These are phyloP conservation scores for Beaufortia kweichowensis DNA, from an alignment of 2,113 vertebrate species.

Conservation along the genomic window DNA sequence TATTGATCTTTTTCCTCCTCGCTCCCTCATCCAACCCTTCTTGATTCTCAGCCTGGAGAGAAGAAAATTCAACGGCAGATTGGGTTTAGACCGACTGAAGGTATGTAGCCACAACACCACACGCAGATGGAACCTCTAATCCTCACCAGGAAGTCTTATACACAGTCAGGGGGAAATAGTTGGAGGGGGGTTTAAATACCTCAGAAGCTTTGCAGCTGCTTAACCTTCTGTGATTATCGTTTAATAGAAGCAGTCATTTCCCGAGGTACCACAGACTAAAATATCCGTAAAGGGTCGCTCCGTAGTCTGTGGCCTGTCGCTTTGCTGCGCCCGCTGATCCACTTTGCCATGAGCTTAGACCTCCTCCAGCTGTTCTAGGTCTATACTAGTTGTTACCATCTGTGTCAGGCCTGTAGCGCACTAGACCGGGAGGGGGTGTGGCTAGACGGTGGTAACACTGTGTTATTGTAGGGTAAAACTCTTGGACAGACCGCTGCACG, in stretches of 20 bases:
- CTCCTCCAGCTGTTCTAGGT: slow-evolving; percentile 35
- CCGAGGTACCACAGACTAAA: slow-evolving; percentile 21
- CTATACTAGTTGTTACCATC: slow-evolving; percentile 22
- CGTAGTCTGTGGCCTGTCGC: slow-evolving; percentile 4
- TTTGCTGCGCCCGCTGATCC: slow-evolving; percentile 12
- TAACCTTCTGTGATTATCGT: slow-evolving; percentile 71
- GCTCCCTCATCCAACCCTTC: slow-evolving; percentile 1
- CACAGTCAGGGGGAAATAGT: slow-evolving; percentile 67
- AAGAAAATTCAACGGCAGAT: slow-evolving; percentile 74
- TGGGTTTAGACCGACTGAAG: slow-evolving; percentile 75
- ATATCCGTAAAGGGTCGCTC: slow-evolving; percentile 12
- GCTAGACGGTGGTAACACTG: slow-evolving; percentile 4
- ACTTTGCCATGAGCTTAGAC: slow-evolving; percentile 25
- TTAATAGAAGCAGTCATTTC: slow-evolving; percentile 55
- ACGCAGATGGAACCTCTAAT: slow-evolving; percentile 70
- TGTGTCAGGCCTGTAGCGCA: slow-evolving; percentile 13
- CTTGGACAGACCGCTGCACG: background rate
- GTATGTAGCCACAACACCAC: slow-evolving; percentile 78
- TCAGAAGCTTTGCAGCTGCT: slow-evolving; percentile 68
- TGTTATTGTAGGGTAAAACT: slow-evolving; percentile 15
- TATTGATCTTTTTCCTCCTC: background rate
- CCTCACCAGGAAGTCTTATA: slow-evolving; percentile 67
- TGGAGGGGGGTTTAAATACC: slow-evolving; percentile 62
- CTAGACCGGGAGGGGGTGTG: slow-evolving; percentile 2
- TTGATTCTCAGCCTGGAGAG: background rate